Evolutionary conservation across 1,140 invertebrate species (phyloP).

Genomic region (Zaprionus lachaisei): DNA sequence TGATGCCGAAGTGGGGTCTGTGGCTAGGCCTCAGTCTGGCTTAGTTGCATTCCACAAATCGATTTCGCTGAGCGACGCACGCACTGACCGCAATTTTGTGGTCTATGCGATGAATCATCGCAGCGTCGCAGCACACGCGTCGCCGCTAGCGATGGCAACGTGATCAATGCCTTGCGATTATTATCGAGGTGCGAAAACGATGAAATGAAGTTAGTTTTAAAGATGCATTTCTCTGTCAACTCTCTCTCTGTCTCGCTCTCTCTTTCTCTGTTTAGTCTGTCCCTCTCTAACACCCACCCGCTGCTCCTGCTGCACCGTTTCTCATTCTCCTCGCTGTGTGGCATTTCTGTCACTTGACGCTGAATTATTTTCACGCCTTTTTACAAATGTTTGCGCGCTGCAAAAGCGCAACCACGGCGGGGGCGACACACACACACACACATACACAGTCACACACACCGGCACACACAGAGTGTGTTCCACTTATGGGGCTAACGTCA

Average conservation of each 20-base stretch:
- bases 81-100: constrained; percentile 80
- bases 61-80: constrained; percentile 74
- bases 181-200: background rate
- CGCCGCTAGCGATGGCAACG: constrained; percentile 53
- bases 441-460: constrained; percentile 18
- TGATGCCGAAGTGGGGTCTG: constrained; percentile 18
- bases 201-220: background rate
- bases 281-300: background rate
- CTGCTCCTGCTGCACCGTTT: background rate
- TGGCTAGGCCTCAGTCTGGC: constrained; percentile 2
- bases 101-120: constrained; percentile 73
- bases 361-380: constrained; percentile 83
- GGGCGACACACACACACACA: constrained; percentile 68
- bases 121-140: constrained; percentile 35
- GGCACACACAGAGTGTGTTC: constrained; percentile 45
- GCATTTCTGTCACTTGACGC: constrained; percentile 83
- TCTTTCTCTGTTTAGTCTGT: background rate
- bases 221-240: background rate
- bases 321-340: constrained; percentile 60
- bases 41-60: constrained; percentile 75
- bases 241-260: background rate
- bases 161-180: constrained; percentile 3
- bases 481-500: constrained; percentile 74
- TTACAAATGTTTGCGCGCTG: constrained; percentile 78
- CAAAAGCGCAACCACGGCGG: constrained; percentile 73